Conservation (phyloP, 2,888 invertebrate species). For the Heliconius sara region DNA sequence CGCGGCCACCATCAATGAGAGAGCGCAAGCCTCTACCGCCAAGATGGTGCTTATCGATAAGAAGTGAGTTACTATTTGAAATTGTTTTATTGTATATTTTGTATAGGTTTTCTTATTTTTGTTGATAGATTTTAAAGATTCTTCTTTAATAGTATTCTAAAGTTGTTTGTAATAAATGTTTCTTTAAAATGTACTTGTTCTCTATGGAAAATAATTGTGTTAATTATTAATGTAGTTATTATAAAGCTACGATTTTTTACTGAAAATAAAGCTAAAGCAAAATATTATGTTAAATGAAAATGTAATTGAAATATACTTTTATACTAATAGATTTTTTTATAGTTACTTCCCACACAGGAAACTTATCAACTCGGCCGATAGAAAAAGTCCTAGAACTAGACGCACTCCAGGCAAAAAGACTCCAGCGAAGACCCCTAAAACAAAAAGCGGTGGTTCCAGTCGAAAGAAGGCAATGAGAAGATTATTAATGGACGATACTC, state of each 20-base stretch:
- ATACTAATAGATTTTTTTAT: conserved; percentile 54
- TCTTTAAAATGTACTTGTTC: background rate
- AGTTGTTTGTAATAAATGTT: background rate
- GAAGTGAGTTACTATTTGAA: conserved; percentile 75
- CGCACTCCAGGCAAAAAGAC: conserved; percentile 82
- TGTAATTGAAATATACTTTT: background rate
- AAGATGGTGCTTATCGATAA: conserved; percentile 87
- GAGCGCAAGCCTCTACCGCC: conserved; percentile 71
- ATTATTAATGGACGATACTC: conserved; percentile 71
- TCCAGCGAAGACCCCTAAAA: conserved; percentile 82
- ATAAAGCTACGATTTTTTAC: no score
- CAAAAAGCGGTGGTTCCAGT: conserved; percentile 85
- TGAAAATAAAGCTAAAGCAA: no score
- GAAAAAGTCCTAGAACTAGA: conserved; percentile 78
- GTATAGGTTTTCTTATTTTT: background rate
- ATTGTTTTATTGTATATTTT: background rate
- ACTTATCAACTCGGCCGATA: conserved; percentile 70
- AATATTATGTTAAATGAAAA: no score
- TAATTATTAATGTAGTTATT: background rate
- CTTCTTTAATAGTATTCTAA: background rate
- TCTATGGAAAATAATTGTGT: background rate
- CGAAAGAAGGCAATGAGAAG: conserved; percentile 83
- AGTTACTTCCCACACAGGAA: conserved; percentile 82
- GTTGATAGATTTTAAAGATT: background rate
- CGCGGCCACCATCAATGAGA: conserved; percentile 81